Evolutionary conservation across 2,888 invertebrate genomes (phyloP).

Genomic region (Metalampra italica): DNA sequence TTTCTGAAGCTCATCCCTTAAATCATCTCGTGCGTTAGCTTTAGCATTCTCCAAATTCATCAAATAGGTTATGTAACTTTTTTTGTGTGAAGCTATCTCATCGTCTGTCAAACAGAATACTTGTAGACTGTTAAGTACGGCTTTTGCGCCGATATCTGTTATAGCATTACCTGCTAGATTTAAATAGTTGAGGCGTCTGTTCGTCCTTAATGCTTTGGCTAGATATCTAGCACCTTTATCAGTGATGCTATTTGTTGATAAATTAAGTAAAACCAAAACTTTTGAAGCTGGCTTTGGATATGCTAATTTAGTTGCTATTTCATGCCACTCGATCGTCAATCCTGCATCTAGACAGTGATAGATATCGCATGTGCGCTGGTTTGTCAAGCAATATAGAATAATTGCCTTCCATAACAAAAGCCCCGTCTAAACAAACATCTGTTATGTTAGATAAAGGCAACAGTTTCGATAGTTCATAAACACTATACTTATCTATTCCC

Average conservation of each 20-base stretch:
- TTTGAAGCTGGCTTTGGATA: constrained; percentile 35
- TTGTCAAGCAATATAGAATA: neutral
- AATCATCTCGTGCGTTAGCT: constrained; percentile 26
- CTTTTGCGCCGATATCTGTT: constrained; percentile 36
- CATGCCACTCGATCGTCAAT: constrained; percentile 37
- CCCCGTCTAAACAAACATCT: constrained; percentile 1
- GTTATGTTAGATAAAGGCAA: neutral
- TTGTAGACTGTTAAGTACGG: constrained; percentile 28
- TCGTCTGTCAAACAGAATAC: constrained; percentile 35
- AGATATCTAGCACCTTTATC: constrained; percentile 39
- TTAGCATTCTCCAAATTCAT: constrained; percentile 32
- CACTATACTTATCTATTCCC: neutral
- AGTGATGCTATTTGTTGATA: constrained; percentile 49
- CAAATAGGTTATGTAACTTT: no score
- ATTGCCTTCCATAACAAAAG: neutral
- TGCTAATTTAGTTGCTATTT: constrained; percentile 31
- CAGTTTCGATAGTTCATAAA: constrained; percentile 1
- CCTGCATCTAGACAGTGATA: constrained; percentile 45
- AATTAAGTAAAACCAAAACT: constrained; percentile 36
- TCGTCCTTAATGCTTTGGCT: constrained; percentile 36
- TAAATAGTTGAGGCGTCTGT: constrained; percentile 42
- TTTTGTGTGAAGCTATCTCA: constrained; percentile 30
- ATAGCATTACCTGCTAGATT: constrained; percentile 48
- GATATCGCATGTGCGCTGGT: constrained; percentile 11
- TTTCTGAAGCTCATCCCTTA: constrained; percentile 15